A percentile compares a stretch with the other conserved stretches of the same genome.
These are phyloP conservation scores for Silurus lanzhouensis DNA, from an alignment of 2,797 vertebrate genomes.

Conservation along the genomic window DNA sequence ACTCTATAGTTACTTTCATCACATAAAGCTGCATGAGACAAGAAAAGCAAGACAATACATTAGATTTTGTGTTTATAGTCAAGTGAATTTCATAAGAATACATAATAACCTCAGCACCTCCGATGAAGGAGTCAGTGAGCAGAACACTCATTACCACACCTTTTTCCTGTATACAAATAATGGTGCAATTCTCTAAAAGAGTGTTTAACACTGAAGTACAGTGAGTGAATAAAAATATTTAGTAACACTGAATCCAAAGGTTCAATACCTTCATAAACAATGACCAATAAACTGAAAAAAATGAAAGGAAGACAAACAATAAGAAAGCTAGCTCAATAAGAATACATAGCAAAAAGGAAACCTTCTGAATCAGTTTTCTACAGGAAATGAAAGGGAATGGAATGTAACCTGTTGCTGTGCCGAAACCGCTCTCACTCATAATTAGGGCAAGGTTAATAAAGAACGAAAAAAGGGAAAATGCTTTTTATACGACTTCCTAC, in stretches of 20 bases:
- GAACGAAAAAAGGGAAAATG: not conserved
- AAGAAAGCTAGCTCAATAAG: not conserved
- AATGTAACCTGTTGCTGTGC: not conserved
- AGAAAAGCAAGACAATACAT: not conserved
- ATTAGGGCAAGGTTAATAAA: not conserved
- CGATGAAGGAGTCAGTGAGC: not conserved
- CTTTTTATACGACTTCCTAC: not conserved
- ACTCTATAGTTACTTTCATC: not conserved
- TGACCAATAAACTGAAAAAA: not conserved
- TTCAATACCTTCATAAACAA: not conserved
- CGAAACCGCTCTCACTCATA: not conserved
- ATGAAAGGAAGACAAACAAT: not conserved
- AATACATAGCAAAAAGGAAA: not conserved
- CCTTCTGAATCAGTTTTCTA: not conserved
- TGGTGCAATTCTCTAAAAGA: too few species aligned
- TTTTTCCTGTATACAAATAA: not conserved
- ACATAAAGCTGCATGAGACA: not conserved
- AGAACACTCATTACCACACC: not conserved
- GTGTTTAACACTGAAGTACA: too few species aligned
- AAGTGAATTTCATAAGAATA: not conserved
- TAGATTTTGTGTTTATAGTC: not conserved
- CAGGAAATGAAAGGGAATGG: not conserved
- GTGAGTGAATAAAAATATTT: too few species aligned
- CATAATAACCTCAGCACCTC: not conserved
- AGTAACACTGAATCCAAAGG: not conserved